Percentiles rank a stretch among this genome's conserved stretches.
Evolutionary conservation across 2,888 invertebrate genomes (phyloP).

Genomic region (Rosalia funebris): DNA sequence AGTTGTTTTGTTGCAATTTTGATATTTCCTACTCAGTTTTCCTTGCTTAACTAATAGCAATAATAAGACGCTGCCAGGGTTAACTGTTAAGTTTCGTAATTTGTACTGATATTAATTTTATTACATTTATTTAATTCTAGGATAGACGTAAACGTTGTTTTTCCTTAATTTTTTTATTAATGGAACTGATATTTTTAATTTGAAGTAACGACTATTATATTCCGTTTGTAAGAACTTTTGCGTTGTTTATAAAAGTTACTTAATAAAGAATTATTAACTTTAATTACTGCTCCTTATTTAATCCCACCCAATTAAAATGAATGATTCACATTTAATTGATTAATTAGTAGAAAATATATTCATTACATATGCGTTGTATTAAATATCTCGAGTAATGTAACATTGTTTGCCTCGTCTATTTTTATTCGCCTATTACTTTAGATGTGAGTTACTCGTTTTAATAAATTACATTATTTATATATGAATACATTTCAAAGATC

Average conservation of each 20-base stretch:
- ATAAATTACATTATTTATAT: too few species aligned
- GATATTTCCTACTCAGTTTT: not conserved
- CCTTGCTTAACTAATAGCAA: conserved; percentile 13
- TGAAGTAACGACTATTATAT: conserved; percentile 33
- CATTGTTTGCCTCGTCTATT: not conserved
- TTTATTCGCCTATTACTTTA: too few species aligned
- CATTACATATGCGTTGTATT: conserved; percentile 13
- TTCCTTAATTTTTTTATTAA: conserved; percentile 24
- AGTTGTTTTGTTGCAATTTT: conserved; percentile 9
- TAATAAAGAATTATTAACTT: conserved; percentile 56
- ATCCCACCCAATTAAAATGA: conserved; percentile 53
- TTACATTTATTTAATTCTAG: conserved; percentile 2
- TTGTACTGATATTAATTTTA: conserved; percentile 22
- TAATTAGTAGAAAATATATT: conserved; percentile 48
- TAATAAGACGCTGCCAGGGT: conserved; percentile 9
- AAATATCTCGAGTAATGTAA: not conserved
- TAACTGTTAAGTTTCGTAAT: not conserved
- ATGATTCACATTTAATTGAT: conserved; percentile 50
- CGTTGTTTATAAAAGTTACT: conserved; percentile 50
- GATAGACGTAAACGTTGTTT: conserved; percentile 21
- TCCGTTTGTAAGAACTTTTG: conserved; percentile 45
- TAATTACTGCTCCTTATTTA: conserved; percentile 55
- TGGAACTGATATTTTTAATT: conserved; percentile 39
- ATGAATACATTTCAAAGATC: too few species aligned
- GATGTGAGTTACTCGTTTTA: too few species aligned